Conservation (phyloP, 23 tunicate species). For the Styela clava region DNA sequence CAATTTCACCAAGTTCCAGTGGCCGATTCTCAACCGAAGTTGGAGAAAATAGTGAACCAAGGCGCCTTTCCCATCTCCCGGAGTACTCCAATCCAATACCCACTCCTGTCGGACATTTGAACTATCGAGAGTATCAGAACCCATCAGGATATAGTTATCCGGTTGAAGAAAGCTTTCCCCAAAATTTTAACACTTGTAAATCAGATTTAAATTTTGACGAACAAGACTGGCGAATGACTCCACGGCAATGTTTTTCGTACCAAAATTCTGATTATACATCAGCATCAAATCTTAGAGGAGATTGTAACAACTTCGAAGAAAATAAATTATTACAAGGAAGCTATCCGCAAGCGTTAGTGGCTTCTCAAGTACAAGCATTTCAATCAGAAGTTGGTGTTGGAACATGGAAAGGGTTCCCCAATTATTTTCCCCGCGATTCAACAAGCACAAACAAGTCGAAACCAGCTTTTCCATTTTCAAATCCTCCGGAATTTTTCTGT, state of each 20-base stretch:
- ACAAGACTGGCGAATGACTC: not conserved
- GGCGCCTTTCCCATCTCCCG: not conserved
- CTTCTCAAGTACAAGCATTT: not conserved
- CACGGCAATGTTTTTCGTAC: not conserved
- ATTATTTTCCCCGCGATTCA: not conserved
- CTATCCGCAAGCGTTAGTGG: not conserved
- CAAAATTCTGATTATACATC: not conserved
- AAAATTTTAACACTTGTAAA: not conserved
- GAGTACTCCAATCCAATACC: not conserved
- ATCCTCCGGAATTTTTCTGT: not conserved
- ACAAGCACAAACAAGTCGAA: not conserved
- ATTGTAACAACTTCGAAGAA: not conserved
- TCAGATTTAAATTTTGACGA: not conserved
- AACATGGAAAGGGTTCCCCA: not conserved
- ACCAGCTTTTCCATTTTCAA: not conserved
- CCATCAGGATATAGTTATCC: not conserved
- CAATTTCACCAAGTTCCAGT: not conserved
- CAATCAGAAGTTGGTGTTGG: not conserved
- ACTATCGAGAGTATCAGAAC: not conserved
- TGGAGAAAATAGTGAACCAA: not conserved
- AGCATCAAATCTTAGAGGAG: not conserved
- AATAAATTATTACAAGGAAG: not conserved
- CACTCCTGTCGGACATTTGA: not conserved
- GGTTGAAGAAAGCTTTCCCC: not conserved
- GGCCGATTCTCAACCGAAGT: not conserved